A percentile compares a stretch with the other conserved stretches of the same genome.
Conservation (phyloP, 2,888 invertebrate genomes). For the Blera fallax region DNA sequence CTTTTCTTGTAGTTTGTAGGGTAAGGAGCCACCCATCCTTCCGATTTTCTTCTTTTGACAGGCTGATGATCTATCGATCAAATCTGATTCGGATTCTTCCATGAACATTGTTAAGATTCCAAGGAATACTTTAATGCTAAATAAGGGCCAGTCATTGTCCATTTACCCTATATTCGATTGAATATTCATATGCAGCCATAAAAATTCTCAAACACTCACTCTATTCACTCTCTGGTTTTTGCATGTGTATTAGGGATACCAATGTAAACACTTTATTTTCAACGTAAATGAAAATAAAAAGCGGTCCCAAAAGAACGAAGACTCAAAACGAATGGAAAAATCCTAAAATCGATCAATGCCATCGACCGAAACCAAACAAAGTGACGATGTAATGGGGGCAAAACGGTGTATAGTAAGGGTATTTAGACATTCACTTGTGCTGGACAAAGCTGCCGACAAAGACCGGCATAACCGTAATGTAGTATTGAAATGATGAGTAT, state of each 20-base stretch:
- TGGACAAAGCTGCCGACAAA: slow-evolving; percentile 17
- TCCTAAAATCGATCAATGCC: slow-evolving; percentile 45
- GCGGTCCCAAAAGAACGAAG: background rate
- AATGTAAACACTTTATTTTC: slow-evolving; percentile 10
- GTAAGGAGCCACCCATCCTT: too few relatives aligned
- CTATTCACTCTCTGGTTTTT: background rate
- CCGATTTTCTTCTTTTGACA: too few relatives aligned
- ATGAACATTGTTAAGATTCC: too few relatives aligned
- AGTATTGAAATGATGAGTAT: slow-evolving; percentile 17
- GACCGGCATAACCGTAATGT: background rate
- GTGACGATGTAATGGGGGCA: slow-evolving; percentile 6
- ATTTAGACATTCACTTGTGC: background rate
- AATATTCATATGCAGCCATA: slow-evolving; percentile 26
- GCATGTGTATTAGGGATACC: background rate
- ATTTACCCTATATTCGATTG: slow-evolving; percentile 2
- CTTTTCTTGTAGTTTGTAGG: too few relatives aligned
- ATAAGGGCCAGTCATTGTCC: background rate
- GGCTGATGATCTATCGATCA: too few relatives aligned
- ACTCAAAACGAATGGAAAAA: background rate
- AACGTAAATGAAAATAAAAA: slow-evolving; percentile 21
- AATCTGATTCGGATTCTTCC: too few relatives aligned
- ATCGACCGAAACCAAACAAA: slow-evolving; percentile 59
- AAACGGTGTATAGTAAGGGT: background rate
- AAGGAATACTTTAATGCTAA: too few relatives aligned
- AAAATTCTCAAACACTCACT: background rate